These are phyloP conservation scores for Actenoides lindsayi DNA, from an alignment of 2,113 vertebrate species.

Conservation along the genomic window DNA sequence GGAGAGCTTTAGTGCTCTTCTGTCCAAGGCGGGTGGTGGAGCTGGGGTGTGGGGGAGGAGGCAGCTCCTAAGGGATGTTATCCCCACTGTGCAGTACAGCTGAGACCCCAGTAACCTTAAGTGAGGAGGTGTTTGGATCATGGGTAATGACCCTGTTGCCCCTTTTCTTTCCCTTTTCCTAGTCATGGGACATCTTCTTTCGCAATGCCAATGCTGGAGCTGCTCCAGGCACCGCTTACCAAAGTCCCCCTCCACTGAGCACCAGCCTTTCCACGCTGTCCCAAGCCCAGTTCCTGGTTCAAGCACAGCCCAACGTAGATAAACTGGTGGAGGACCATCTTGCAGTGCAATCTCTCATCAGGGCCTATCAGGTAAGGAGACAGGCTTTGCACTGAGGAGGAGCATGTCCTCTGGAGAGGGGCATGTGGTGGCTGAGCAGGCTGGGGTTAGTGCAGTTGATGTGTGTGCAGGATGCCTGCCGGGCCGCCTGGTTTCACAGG, in stretches of 20 bases:
- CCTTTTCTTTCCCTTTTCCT: conserved; percentile 18
- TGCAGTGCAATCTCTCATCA: conserved; percentile 93
- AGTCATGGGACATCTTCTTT: conserved; percentile 98
- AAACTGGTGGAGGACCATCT: conserved; percentile 94
- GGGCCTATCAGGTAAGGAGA: conserved; percentile 90
- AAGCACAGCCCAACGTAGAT: conserved; percentile 82
- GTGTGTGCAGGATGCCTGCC: neutral
- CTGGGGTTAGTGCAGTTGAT: accelerated
- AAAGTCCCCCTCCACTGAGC: conserved; percentile 82
- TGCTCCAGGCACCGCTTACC: conserved; percentile 88
- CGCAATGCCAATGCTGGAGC: conserved; percentile 87
- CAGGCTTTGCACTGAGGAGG: accelerated
- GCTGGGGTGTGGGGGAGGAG: neutral
- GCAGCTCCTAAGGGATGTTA: neutral
- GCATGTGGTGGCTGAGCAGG: accelerated
- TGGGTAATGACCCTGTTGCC: neutral
- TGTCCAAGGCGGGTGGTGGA: neutral
- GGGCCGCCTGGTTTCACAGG: neutral
- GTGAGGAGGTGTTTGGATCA: neutral
- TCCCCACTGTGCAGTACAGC: neutral
- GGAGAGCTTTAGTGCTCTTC: neutral
- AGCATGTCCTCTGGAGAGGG: accelerated
- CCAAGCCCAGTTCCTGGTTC: conserved; percentile 74
- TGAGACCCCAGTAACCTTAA: neutral
- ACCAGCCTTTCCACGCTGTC: conserved; percentile 68